Base-by-base conservation (phyloP, 2,797 vertebrate genomes). In the Gorsachius magnificus region DNA sequence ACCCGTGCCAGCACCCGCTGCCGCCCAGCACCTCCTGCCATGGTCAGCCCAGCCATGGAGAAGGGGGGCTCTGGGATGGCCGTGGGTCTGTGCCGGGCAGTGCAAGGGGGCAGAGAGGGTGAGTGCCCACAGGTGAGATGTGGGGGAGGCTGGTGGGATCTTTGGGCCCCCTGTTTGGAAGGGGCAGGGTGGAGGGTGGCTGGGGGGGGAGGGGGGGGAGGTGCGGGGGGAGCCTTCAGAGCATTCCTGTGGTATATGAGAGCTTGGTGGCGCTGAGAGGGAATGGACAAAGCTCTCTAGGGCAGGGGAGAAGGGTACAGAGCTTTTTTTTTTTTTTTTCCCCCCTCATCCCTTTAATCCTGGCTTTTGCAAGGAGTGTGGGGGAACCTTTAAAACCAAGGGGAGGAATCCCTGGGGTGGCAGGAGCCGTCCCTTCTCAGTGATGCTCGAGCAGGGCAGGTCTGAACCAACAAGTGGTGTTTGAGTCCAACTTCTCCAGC, bases 81-180 rank as follows among this genome's bases (percentile, higher is more conserved):
- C 2, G 15, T 21, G 81, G 88, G 60, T 53, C 83, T 41, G 46
- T 33, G 63, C 50, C 35, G 6, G 28, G 6, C 1, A 28, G 9
- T 2, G 29, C 1, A 2, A 25, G 54, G 65, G 87, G 68, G 29
- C 6, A 2, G 50, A 57, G 71, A 70, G 48, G 51, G 68, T 75
- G 13, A 89, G 25, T n/a, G 58, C 25, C 25, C 31, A 6, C 60
- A 92, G 92, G 93, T 95, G 94, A 95, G 92, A 14, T 18, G 24
- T 5, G 25, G 28, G 35, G 71, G 89, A 77, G n/a, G 64, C 17
- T 22, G 35, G 16, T 16, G 74, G 64, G 9, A 21, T 26, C 21
- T 72, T 79, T 2, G 13, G n/a, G 29, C 0, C 4, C 15, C 6
- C 6, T 48, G 65, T 87, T 29, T 66, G 38, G 75, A 58, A 76